Base-by-base conservation (phyloP, 2,888 invertebrate species). In the Muscina levida region DNA sequence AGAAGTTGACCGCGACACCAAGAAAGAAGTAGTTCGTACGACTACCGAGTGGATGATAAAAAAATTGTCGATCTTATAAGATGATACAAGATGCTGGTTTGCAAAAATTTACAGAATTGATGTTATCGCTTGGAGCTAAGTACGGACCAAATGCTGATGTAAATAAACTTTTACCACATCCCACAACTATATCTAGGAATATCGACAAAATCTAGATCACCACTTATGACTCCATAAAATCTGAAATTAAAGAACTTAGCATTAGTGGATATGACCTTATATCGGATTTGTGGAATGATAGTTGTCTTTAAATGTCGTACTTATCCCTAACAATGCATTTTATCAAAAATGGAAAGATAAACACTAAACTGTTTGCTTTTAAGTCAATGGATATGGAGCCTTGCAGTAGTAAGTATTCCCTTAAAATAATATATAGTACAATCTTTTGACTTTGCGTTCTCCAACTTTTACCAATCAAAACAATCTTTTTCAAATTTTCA, bases 241-340 rank as follows among this genome's bases (percentile, higher is more conserved):
- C 2, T 17, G 74, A 79, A 72, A 51, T 82, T n/a, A 46, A 15
- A 13, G 37, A 24, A 17, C 67, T 74, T 19, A 51, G 72, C 56
- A 42, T 71, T 13, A 65, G 22, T 11, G 79, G 76, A 17, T 79
- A 59, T 72, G 79, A 65, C 13, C 17, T 74, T 44, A 77, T 74
- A 22, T 46, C 72, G 39, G 82, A 72, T 44, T 13, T 79, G 5
- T 82, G 74, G 79, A 79, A 70, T 0, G 74, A 72, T 37, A 73
- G 72, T 39, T 73, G 72, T 53, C 67, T 79, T 17, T 44, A 44
- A 48, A 67, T n/a, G 26, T 46, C 66, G 3, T 82, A 79, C 44
- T 39, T 79, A 57, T 65, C 67, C 11, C 15, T 82, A n/a, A 79
- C 79, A 19, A 73, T 79, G 5, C 77, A 82, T 65, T 79, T 67